Evolutionary conservation across 2,797 vertebrate species (phyloP), one percentile per base, ranked within the genome.

Genomic region (Halcyon badia): DNA sequence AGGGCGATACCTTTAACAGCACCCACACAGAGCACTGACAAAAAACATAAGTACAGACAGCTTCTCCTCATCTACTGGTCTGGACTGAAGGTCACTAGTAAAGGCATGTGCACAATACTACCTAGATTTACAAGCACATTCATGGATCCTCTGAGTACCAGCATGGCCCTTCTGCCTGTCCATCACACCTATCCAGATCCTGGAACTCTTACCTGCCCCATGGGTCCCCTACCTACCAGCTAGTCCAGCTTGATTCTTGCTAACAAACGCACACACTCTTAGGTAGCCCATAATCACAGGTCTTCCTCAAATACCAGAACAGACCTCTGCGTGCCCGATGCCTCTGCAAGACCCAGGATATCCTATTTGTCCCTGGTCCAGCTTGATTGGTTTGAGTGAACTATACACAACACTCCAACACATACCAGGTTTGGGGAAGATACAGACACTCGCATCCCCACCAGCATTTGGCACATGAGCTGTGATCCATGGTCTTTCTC

Each of bases 401-500:
- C 7, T 37, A 25, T 31, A 37, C 7, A 37, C 6, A 26, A 22
- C 16, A 4, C 4, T 8, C 24, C 2, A 0, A 44, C 0, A 3
- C 10, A 26, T 2, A 51, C 9, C 22, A 33, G 11, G 5, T 61
- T 70, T 65, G n/a, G 8, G 5, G 7, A 48, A 65, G 15, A 19
- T 35, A 24, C 20, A 62, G 48, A n/a, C 14, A 31, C 3, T 69
- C 6, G 2, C 30, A 41, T 0, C 0, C 20, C 10, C 1, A 0
- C 20, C 25, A 52, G 7, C 26, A 25, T 37, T 46, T 46, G 21
- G 21, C 46, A 46, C 46, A 22, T 46, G 46, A 21, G 21, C 46
- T 22, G 46, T 46, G 46, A 46, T 21, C 21, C 35, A 15, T 28
- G 12, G 8, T 58, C 10, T 1, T 0, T 16, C 58, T 68, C 39